Base-by-base conservation (phyloP, 2,888 invertebrate genomes). In the Patella caerulea region DNA sequence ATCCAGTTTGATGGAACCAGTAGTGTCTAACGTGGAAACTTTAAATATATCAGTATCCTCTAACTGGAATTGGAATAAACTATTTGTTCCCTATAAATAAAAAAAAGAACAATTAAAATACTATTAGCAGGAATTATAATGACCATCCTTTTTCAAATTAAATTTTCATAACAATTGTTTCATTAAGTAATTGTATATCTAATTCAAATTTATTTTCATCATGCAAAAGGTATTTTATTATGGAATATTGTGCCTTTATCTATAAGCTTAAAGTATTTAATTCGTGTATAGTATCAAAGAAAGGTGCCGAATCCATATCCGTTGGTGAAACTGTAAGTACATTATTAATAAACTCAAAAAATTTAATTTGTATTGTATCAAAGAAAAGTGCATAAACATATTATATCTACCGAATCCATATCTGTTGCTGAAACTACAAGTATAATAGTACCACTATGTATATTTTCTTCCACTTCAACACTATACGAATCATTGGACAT, bases 351-450 rank as follows among this genome's bases (percentile, higher is more conserved):
- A 17, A 7, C 65, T 74, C 12, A 59, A 59, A 56, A 14, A 15
- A 45, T 74, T 59, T 17, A 74, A 59, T 56, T 9, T 19, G 3
- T 19, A 11, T 59, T 14, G 11, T 12, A 72, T 19, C 2, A 53
- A 17, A 34, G n/a, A 17, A 5, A 29, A n/a, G 14, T 34, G 15
- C 3, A 54, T 24, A n/a, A 52, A 9, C 24, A 24, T 24, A 15
- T 3, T 14, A 24, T 34, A 73, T 77, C 74, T 34, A 83, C 82
- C 74, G 65, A 7, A 71, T 83, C 82, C 14, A 55, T 54, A 74
- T 81, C 82, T 3, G 69, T 59, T 24, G 82, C 82, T n/a, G 77
- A 54, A 34, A 83, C 76, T 17, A 75, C 75, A 7, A 81, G 65
- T 12, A 80, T 54, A 29, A 72, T 74, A 19, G 75, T 74, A n/a